Evolutionary conservation across 2,797 vertebrate species (phyloP), one percentile per base, ranked within the genome.

Genomic region (Schizopygopsis malacanthus): DNA sequence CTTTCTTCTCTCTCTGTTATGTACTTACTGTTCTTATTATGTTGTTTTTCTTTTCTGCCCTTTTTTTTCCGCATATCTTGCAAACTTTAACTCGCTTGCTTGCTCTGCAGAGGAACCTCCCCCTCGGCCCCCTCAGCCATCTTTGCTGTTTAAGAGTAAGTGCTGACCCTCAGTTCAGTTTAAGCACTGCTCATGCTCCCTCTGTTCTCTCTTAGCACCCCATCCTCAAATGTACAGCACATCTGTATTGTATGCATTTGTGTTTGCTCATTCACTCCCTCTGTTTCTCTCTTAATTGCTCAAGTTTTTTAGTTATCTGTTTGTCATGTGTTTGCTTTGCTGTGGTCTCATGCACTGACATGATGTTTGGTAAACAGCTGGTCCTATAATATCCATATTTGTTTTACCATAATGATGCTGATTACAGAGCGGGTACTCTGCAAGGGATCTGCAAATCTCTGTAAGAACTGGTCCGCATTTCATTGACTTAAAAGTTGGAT

Each of bases 111-210:
- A 97, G 94, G 96, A 97, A 89, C 96, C 96, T 70, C 97, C 97
- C 82, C 96, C 96, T 39, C 97, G 97, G 88, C 97, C 97, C 22
- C 97, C 97, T 93, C 97, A 98, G 87, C 98, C 97, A 76, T 92
- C 94, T 41, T 87, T 97, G 93, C 93, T 97, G 90, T 92, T 96
- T 92, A 96, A 97, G 94, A 98, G 98, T 98, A 99, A 99, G 98
- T 98, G 85, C 82, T 94, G 94, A 93, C 91, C 90, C 90, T 94
- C 93, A 63, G 86, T 94, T 92, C 92, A 92, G 91, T 95, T 88
- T 89, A 93, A 92, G 89, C 91, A 89, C 90, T 92, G 92, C 87
- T 94, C 90, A 84, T 92, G 91, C 82, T 88, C 92, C 63, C 88
- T 95, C 90, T 96, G 93, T 95, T 93, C 91, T 93, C 89, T 96